Evolutionary conservation across 2,888 invertebrate species (phyloP).

Genomic region (Stenurella melanura): DNA sequence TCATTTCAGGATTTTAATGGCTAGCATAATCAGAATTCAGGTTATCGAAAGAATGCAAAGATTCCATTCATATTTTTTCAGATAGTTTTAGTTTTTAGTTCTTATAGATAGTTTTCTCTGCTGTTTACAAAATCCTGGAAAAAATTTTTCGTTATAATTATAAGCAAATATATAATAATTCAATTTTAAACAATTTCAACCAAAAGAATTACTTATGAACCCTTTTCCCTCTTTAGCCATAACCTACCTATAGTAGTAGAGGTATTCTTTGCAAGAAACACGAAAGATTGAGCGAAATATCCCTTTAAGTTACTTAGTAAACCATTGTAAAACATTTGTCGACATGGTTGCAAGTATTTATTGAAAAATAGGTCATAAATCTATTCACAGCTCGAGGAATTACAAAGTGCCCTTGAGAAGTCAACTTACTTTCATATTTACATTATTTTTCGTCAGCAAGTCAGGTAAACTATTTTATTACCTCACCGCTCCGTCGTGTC

Average conservation of each 20-base stretch:
- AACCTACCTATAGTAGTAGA: neutral
- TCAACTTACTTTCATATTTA: conserved; percentile 14
- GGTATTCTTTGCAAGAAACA: neutral
- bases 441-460: conserved; percentile 29
- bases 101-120: no score
- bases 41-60: no score
- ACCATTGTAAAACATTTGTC: conserved; percentile 5
- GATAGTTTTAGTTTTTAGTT: no score
- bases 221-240: neutral
- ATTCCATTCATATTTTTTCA: no score
- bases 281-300: neutral
- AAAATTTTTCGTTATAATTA: no score
- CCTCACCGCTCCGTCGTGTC: neutral
- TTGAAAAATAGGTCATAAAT: conserved; percentile 14
- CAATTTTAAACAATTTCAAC: no score
- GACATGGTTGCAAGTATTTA: neutral
- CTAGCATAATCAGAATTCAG: no score
- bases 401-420: neutral
- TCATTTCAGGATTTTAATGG: no score
- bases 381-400: neutral
- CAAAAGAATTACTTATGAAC: neutral
- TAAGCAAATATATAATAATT: no score
- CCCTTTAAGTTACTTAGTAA: neutral
- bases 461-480: conserved; percentile 28
- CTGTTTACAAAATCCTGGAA: no score